These are phyloP conservation scores for Drosophila pseudotakahashii DNA, from an alignment of 2,888 invertebrate species.

Conservation along the genomic window DNA sequence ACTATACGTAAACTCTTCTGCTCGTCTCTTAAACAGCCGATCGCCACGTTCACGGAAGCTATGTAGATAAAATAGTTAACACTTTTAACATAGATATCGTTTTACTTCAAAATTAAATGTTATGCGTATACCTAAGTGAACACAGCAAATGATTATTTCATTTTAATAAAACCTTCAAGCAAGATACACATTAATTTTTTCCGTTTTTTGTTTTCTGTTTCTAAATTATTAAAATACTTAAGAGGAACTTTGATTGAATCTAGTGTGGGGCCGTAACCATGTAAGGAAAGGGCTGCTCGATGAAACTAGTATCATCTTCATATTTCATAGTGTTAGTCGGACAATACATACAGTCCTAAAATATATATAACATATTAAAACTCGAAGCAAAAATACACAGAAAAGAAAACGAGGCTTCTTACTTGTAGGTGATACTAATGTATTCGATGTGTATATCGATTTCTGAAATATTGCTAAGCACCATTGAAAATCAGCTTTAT, in stretches of 20 bases:
- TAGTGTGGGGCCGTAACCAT: too few relatives aligned
- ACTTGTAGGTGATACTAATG: conserved; percentile 40
- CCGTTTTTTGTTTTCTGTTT: background rate
- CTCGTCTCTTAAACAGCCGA: background rate
- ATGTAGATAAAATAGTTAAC: background rate
- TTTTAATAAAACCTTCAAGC: background rate
- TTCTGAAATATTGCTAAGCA: background rate
- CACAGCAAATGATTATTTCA: background rate
- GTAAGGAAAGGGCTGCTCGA: too few relatives aligned
- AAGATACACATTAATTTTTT: background rate
- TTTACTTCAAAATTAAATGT: background rate
- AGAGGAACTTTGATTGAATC: background rate
- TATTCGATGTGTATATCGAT: conserved; percentile 11
- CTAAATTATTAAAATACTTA: background rate
- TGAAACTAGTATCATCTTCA: background rate
- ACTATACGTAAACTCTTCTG: conserved; percentile 19
- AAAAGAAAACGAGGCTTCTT: conserved; percentile 64
- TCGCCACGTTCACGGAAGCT: conserved; percentile 11
- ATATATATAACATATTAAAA: conserved; percentile 45
- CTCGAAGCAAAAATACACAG: conserved; percentile 59
- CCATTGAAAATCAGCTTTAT: background rate
- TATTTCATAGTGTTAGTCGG: conserved; percentile 31
- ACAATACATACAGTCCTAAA: conserved; percentile 26
- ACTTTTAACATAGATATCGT: background rate
- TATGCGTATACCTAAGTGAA: background rate